Base-by-base conservation (phyloP, 2,797 vertebrate genomes). In the Urocyon cinereoargenteus region DNA sequence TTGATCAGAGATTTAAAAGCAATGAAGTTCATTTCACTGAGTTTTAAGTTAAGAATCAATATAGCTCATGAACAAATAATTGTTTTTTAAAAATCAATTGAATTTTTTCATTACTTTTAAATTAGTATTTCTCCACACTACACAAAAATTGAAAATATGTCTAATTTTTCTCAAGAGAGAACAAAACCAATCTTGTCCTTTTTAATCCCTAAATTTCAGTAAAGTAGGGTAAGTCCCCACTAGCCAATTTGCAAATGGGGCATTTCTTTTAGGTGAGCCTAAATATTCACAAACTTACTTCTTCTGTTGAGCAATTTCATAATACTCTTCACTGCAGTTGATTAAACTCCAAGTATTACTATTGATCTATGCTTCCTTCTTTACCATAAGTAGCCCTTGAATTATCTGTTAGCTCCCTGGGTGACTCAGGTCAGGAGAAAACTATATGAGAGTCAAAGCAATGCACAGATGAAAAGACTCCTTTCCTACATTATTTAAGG, bases 31-130 rank as follows among this genome's bases (percentile, higher is more conserved):
- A 34, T 78, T 82, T 86, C 22, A 57, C 53, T 61, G 51, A 68
- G 22, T 66, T 85, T 90, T 75, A 90, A 85, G 53, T 78, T 70
- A n/a, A 57, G 77, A 90, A 78, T 6, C 19, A 78, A 75, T 70
- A 78, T 61, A 85, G 10, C 59, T 90, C 59, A 70, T 78, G 61
- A 55, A 61, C 18, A n/a, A 82, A 75, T 12, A 73, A 40, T 78
- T 8, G 40, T 45, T 75, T 34, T 86, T 53, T 14, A 81, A 82
- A 57, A 64, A 7, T 59, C 62, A 61, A 18, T 28, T 84, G 40
- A 92, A 34, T 77, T 78, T 64, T 91, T 92, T 88, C 36, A 26
- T 68, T 66, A 40, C 40, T 89, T 82, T 83, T 64, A 82, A 88
- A 40, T 83, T 83, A 75, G 59, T 84, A 26, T 78, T 83, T 92